Evolutionary conservation across 2,797 vertebrate genomes (phyloP), one percentile per base, ranked within the genome.

Genomic region (Oreonectes daqikongensis): DNA sequence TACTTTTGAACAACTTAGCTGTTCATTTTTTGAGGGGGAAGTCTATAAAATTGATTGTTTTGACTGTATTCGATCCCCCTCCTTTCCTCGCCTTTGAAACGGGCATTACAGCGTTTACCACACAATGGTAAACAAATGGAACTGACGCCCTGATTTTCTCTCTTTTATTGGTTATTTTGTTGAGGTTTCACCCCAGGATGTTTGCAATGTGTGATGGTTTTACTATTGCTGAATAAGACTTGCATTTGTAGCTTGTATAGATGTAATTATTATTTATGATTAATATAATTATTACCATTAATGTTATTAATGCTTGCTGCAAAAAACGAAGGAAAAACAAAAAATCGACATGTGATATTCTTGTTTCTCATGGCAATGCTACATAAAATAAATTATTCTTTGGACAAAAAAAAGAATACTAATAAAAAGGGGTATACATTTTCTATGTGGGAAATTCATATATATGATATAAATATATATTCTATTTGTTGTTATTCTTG

Each of bases 231-330:
- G 50, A 83, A 77, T 57, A 80, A 44, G 59, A 78, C 63, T 77
- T 74, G 94, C 87, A 89, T 90, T 91, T 91, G 88, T 90, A 91
- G 88, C 90, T 90, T 92, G 91, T 92, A 92, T 90, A 91, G 88
- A 91, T 92, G 89, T 91, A 88, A 86, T 90, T 79, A 88, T 84
- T 83, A 85, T 85, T 86, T 83, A 83, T 87, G 81, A 86, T 86
- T 86, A 90, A 87, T 87, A 90, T 87, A 87, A 89, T 91, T 88
- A 91, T 91, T 92, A 87, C 87, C 89, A 90, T 88, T 85, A 86
- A 89, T 92, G 90, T 93, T 90, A 90, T 90, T 87, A 90, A 85
- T 92, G 91, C 91, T 93, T 93, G 91, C 92, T 90, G 83, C 90
- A 92, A 86, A 69, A 75, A 75, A 60, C 7, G 59, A 66, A 50